Evolutionary conservation across 2,888 invertebrate genomes (phyloP), one percentile per base, ranked within the genome.

Genomic region (Malthinus flaveolus): DNA sequence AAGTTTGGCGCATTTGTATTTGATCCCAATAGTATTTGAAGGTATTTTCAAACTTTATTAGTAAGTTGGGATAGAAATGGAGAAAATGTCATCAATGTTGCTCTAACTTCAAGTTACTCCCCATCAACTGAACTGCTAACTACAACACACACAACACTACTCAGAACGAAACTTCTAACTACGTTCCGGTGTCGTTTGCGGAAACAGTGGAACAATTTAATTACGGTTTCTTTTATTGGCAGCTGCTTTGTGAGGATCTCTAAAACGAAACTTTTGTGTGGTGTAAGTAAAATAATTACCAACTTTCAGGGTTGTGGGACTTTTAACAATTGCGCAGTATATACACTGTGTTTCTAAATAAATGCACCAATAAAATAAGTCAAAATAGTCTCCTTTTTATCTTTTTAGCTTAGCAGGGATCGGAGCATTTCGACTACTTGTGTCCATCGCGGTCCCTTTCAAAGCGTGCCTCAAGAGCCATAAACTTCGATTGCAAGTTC

Each of bases 171-270:
- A 61, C 61, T 61, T 57, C 54, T 61, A 60, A 60, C 60, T 56
- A 61, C 57, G 54, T 61, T 61, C 54, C 57, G 54, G 56, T 61
- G 56, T 61, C 65, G 59, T 62, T 66, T 63, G 61, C 57, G 59
- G 62, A 51, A 64, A 61, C 62, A 60, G 55, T 59, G 45, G 52
- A 63, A 63, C 65, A 66, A 66, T 66, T 66, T 66, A 66, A 66
- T 66, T 66, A 66, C 60, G 53, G 61, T 58, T 65, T 64, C 63
- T 66, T 64, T 59, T 60, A 60, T 63, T 58, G 58, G 42, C 54
- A 51, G 51, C 50, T 54, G 50, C 61, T 54, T 61, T 61, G 54
- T 61, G 34, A 42, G 15, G 44, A 46, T 13, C 45, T 13, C 45
- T 32, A 31, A 32, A 48, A 39, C 48, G 47, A 49, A 34, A 39